Conservation (phyloP, 2,113 vertebrate genomes). For the Scophthalmus maximus region DNA sequence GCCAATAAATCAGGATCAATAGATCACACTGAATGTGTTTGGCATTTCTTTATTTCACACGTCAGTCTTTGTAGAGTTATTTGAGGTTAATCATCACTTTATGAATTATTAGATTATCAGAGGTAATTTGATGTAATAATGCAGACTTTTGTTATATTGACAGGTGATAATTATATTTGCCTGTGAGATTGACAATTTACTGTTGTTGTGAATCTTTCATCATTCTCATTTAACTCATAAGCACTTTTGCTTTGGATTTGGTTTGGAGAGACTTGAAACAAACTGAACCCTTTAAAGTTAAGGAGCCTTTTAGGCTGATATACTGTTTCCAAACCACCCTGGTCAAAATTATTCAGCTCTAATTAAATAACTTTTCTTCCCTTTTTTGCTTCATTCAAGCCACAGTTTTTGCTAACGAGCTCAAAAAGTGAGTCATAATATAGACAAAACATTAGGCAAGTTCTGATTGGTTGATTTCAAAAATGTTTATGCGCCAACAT, state of each 20-base stretch:
- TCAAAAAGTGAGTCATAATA: too few relatives aligned
- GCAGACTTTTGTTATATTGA: background rate
- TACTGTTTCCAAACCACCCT: background rate
- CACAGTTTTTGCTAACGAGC: background rate
- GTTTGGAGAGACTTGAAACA: background rate
- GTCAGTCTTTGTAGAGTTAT: too few relatives aligned
- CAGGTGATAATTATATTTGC: background rate
- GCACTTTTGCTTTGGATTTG: background rate
- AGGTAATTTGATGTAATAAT: background rate
- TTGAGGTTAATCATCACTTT: background rate
- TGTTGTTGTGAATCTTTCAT: background rate
- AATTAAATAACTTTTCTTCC: background rate
- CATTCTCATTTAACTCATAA: background rate
- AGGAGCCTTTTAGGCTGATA: background rate
- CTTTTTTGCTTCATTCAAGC: background rate
- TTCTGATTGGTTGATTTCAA: too few relatives aligned
- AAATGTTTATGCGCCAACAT: too few relatives aligned
- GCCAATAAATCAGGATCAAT: slow-evolving; percentile 36
- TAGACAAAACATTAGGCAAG: too few relatives aligned
- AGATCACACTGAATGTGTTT: background rate
- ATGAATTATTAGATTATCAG: background rate
- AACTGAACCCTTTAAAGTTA: background rate
- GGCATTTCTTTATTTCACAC: too few relatives aligned
- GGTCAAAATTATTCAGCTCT: background rate
- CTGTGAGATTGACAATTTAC: background rate